phyloP scores from a whole-genome alignment of 2,113 vertebrate species.

The Serinus canaria region DNA sequence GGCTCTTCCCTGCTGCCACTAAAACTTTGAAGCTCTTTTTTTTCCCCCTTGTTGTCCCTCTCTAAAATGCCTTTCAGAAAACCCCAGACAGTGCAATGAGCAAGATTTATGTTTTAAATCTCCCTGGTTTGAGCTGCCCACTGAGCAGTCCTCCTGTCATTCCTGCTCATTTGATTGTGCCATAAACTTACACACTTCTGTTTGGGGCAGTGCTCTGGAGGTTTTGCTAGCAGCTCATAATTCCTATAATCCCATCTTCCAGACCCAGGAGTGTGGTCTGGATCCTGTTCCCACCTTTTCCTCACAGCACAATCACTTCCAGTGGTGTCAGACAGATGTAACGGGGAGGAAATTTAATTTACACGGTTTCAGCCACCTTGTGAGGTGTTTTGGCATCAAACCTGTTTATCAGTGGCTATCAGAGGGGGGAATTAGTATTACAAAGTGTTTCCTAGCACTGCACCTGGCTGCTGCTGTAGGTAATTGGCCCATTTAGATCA shows the following conservation, averaged over 20 bases:
- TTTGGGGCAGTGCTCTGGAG: neutral
- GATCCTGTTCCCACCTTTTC: neutral
- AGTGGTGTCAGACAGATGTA: neutral
- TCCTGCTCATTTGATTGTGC: neutral
- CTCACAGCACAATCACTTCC: neutral
- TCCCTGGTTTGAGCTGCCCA: accelerated
- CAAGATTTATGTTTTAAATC: neutral
- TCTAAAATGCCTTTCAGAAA: neutral
- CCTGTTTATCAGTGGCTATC: neutral
- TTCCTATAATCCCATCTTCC: neutral
- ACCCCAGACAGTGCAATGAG: neutral
- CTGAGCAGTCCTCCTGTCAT: neutral
- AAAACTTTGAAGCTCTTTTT: neutral
- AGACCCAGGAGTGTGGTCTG: neutral
- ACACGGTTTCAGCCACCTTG: accelerated
- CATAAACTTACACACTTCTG: neutral
- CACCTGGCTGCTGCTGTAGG: neutral
- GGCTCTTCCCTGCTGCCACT: neutral
- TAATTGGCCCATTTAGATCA: neutral
- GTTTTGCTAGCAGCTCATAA: neutral
- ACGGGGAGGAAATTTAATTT: neutral
- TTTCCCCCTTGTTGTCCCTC: accelerated
- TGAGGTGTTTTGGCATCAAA: neutral
- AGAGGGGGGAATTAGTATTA: neutral
- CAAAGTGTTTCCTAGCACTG: neutral